Conservation (phyloP, 2,888 invertebrate species). For the Nemapogon koenigi region DNA sequence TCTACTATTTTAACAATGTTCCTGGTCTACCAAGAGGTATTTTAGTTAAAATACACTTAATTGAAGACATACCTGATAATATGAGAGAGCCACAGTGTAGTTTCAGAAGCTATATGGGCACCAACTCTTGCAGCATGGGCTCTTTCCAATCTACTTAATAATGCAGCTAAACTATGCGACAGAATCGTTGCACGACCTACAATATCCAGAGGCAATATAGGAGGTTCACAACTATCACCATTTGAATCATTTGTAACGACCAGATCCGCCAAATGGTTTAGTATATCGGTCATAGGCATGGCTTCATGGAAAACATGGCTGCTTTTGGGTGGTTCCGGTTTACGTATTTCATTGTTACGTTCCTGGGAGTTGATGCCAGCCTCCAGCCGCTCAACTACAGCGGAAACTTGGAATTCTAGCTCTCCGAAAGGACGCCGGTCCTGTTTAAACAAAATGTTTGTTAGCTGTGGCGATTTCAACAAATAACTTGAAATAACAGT, state of each 20-base stretch:
- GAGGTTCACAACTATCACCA: conserved; percentile 67
- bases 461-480: no score
- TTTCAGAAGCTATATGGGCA: conserved; percentile 82
- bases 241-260: conserved; percentile 68
- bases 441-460: conserved; percentile 32
- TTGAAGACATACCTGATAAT: conserved; percentile 79
- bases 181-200: conserved; percentile 70
- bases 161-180: conserved; percentile 88
- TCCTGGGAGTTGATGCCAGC: conserved; percentile 64
- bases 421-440: conserved; percentile 69
- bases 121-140: conserved; percentile 81
- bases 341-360: conserved; percentile 37
- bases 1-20: no score
- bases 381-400: conserved; percentile 74
- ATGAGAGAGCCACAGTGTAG: conserved; percentile 86
- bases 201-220: conserved; percentile 69
- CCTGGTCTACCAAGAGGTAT: no score
- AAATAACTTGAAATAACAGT: not conserved
- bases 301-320: conserved; percentile 59
- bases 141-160: conserved; percentile 83
- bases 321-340: conserved; percentile 49
- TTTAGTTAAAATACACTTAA: no score
- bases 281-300: conserved; percentile 67
- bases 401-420: conserved; percentile 75
- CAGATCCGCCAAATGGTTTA: conserved; percentile 63